Conservation (phyloP, 2,113 vertebrate genomes). For the Glaucomys volans region DNA sequence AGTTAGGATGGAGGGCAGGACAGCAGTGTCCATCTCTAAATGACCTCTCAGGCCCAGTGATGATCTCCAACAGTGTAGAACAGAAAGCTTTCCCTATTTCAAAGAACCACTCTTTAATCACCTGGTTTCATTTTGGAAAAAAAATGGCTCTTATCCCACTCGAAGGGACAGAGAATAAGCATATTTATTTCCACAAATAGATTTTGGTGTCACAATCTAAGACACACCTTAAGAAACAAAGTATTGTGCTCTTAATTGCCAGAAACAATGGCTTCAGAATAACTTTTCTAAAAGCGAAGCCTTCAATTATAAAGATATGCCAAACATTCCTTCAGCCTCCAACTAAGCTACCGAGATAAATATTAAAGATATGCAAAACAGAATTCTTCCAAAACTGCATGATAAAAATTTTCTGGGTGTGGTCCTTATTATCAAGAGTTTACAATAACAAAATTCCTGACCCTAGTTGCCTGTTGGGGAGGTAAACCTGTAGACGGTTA, state of each 20-base stretch:
- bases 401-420: neutral
- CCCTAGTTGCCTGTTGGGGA: neutral
- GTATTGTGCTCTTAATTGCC: neutral
- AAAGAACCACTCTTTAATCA: neutral
- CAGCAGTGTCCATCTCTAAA: neutral
- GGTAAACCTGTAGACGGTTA: neutral
- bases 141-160: neutral
- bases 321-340: neutral
- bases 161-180: neutral
- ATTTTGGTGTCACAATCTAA: neutral
- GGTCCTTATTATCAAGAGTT: neutral
- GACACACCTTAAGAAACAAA: neutral
- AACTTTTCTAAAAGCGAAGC: neutral
- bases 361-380: slow-evolving; percentile 38
- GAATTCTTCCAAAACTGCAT: slow-evolving; percentile 17
- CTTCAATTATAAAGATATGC: neutral
- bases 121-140: neutral
- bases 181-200: neutral
- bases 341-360: slow-evolving; percentile 13
- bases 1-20: neutral
- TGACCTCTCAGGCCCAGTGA: neutral
- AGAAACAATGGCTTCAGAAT: neutral
- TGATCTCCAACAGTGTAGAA: slow-evolving; percentile 5
- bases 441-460: slow-evolving; percentile 8
- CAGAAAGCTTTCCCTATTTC: neutral